Conservation (phyloP, 1,140 invertebrate species). For the Vollenhovia emeryi region DNA sequence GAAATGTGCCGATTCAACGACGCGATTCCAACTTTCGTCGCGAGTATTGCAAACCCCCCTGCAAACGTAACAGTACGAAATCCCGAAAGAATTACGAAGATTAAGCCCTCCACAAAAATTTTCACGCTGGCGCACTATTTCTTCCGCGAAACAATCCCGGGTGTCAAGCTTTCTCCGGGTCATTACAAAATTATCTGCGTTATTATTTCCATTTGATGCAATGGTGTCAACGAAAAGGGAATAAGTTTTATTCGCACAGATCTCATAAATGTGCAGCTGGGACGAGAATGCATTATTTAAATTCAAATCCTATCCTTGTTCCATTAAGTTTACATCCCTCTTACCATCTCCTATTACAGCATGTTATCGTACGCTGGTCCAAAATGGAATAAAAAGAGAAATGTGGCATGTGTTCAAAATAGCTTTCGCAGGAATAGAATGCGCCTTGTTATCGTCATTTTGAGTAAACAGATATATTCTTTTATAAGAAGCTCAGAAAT, state of each 20-base stretch:
- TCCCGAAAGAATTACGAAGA: conserved; percentile 38
- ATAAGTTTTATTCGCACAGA: background rate
- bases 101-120: conserved; percentile 51
- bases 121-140: conserved; percentile 47
- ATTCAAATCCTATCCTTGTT: conserved; percentile 20
- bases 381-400: conserved; percentile 38
- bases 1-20: conserved; percentile 49
- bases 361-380: conserved; percentile 19
- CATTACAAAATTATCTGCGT: background rate
- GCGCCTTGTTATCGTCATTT: background rate
- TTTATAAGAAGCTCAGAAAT: background rate
- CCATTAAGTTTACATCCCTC: conserved; percentile 25
- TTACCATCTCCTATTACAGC: conserved; percentile 24
- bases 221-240: background rate
- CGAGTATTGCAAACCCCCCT: conserved; percentile 33
- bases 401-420: conserved; percentile 17
- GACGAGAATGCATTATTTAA: conserved; percentile 15
- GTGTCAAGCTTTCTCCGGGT: conserved; percentile 12
- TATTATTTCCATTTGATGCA: background rate
- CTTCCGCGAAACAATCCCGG: conserved; percentile 42
- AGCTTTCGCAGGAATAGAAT: conserved; percentile 18
- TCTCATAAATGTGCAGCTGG: background rate
- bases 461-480: conserved; percentile 2
- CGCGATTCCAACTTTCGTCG: conserved; percentile 56
- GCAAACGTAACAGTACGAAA: conserved; percentile 44